Base-by-base conservation (phyloP, 2,888 invertebrate genomes). In the Diplazon laetatorius region DNA sequence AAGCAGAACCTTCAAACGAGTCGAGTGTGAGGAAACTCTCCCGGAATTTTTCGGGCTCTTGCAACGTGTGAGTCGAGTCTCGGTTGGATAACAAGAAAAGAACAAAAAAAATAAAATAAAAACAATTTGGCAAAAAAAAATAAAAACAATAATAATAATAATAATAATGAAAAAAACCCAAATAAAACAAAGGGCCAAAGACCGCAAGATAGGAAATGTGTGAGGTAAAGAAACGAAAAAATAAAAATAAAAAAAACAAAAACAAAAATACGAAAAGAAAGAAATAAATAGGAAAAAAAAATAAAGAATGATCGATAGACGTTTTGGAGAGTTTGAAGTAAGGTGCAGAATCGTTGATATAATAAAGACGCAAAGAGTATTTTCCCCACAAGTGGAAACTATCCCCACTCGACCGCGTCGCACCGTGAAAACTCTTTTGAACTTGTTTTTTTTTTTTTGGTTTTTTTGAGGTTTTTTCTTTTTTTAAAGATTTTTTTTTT, bases 351-450 rank as follows among this genome's bases (percentile, higher is more conserved):
- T 69, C 73, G 59, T 65, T 78, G 77, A 78, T 78, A 78, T 78
- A 78, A 78, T 73, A 60, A 68, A 78, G 77, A 78, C 63, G 42
- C 55, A 70, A 68, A 50, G 72, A 60, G 42, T 62, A 37, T 16
- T 48, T 25, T 44, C 14, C 25, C 37, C 55, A 35, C 25, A 50
- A 12, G 30, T 30, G 35, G 14, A 16, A 44, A 20, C 37, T 16
- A n/a, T 2, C 48, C 59, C 52, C 74, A 78, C 65, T 39, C 30
- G 6, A 74, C 70, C 65, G 59, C 37, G 72, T 57, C 57, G 18
- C 18, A 35, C 37, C 59, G 25, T 37, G 12, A 59, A 81, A 81
- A 81, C 71, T 82, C 79, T 82, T 82, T 65, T 60, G 68, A 82
- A 77, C 76, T 80, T 73, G 59, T 69, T 72, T 76, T 2, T 2